These are phyloP conservation scores for Neolamprologus kungweensis DNA, from an alignment of 2,113 vertebrate species.

Conservation along the genomic window DNA sequence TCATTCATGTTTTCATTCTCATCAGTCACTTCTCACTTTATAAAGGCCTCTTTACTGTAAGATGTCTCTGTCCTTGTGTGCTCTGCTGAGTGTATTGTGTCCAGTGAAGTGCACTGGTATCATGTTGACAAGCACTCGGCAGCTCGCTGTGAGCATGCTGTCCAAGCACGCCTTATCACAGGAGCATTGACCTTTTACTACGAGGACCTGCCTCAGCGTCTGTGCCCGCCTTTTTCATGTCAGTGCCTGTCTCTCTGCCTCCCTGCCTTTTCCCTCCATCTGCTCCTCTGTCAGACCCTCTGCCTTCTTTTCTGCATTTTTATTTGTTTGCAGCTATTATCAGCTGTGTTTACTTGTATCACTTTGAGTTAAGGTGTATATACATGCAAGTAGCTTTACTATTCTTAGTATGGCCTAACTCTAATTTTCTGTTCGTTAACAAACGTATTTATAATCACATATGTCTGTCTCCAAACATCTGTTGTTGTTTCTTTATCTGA, in stretches of 20 bases:
- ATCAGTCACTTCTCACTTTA: not conserved
- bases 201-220: not conserved
- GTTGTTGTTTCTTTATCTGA: not conserved
- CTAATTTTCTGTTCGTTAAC: not conserved
- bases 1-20: not conserved
- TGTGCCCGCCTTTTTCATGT: slow-evolving; percentile 1
- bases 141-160: slow-evolving; percentile 31
- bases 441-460: not conserved
- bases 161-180: slow-evolving; percentile 29
- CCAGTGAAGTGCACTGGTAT: slow-evolving; percentile 21
- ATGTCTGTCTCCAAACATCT: not conserved
- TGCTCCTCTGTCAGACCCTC: not conserved
- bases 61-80: not conserved
- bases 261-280: not conserved
- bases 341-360: not conserved
- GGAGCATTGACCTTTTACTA: slow-evolving; percentile 53
- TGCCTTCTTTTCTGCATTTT: not conserved
- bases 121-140: slow-evolving; percentile 32
- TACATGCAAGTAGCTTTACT: not conserved
- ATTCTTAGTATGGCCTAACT: not conserved
- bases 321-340: not conserved
- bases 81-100: not conserved
- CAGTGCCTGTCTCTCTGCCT: not conserved
- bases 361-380: not conserved
- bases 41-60: not conserved